Base-by-base conservation (phyloP, 1,140 invertebrate genomes). In the Theocolax elegans region DNA sequence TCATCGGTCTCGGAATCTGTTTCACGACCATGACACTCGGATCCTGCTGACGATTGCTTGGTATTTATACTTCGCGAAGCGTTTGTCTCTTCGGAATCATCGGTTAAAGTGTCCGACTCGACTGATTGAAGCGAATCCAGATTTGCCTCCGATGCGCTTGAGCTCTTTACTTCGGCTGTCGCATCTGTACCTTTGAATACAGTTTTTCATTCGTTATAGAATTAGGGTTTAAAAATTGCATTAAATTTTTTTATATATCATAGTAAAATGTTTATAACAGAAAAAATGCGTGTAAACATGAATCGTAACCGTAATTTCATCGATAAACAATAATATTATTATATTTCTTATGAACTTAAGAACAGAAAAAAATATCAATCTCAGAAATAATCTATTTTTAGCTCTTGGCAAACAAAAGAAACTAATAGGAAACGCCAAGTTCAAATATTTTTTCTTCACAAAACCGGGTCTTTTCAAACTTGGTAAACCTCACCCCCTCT, bases 1-100 rank as follows among this genome's bases (percentile, higher is more conserved):
- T 88, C 87, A 0, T 87, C 86, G 19, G 79, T 84, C 44, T 87
- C 84, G 0, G 81, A 84, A 12, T 87, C 85, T 7, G 70, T 17
- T 15, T 86, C 83, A 15, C 58, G 67, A 3, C 67, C 67, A 44
- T 69, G 67, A 23, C 69, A 71, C 44, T 71, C 69, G n/a, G 69
- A 71, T 3, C 62, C 54, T 10, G 29, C 44, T 27, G 56, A 60
- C 7, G 58, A 62, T 10, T 49, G 31, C 17, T 68, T 68, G 15
- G 21, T 60, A 8, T n/a, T 49, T 15, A 48, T 17, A 10, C 56
- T 42, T 2, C 66, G 53, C 4, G 38, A 44, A 1, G 58, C 42
- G 31, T 9, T 40, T 1, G 72, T 81, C 35, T 83, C 82, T 46
- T 86, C 83, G 0, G 83, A 85, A 35, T 85, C 84, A 42, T 85